phyloP scores from a whole-genome alignment of 2,113 vertebrate genomes.

The Spea bombifrons region DNA sequence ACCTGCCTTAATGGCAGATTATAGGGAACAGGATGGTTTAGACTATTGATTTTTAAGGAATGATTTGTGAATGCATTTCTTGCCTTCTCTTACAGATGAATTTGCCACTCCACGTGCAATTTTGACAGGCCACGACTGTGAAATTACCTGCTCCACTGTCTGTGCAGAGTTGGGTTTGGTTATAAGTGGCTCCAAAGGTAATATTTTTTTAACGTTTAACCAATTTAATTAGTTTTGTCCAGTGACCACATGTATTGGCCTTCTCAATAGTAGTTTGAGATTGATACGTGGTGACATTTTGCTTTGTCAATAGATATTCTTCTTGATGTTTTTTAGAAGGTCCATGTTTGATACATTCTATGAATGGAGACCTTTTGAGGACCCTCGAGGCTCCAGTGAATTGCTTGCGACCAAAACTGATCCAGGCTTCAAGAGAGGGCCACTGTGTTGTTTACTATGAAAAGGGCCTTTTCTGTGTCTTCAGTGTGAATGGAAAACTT shows the following conservation, averaged over 20 bases:
- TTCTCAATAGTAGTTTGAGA: too few relatives aligned
- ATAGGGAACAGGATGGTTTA: too few relatives aligned
- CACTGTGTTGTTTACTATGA: slow-evolving; percentile 94
- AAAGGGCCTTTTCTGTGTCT: slow-evolving; percentile 85
- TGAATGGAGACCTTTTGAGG: slow-evolving; percentile 95
- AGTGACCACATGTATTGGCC: too few relatives aligned
- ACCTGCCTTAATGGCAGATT: too few relatives aligned
- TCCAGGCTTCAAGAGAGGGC: slow-evolving; percentile 89
- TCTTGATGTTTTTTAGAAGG: slow-evolving; percentile 75
- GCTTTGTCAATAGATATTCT: background rate
- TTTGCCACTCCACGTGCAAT: slow-evolving; percentile 86
- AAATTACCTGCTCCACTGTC: slow-evolving; percentile 87
- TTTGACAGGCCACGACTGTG: slow-evolving; percentile 91
- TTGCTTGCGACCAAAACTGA: slow-evolving; percentile 80
- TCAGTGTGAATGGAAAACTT: slow-evolving; percentile 91
- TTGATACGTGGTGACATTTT: too few relatives aligned
- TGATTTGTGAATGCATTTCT: slow-evolving; percentile 15
- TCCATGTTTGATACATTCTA: slow-evolving; percentile 97
- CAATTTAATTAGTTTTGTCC: background rate
- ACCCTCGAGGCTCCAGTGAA: slow-evolving; percentile 81
- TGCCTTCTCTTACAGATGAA: slow-evolving; percentile 67
- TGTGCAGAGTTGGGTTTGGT: slow-evolving; percentile 94
- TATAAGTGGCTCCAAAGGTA: slow-evolving; percentile 94
- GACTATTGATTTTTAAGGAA: too few relatives aligned
- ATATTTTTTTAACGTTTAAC: slow-evolving; percentile 11